Evolutionary conservation across 2,888 invertebrate species (phyloP).

Genomic region (Himalopsyche kuldschensis): DNA sequence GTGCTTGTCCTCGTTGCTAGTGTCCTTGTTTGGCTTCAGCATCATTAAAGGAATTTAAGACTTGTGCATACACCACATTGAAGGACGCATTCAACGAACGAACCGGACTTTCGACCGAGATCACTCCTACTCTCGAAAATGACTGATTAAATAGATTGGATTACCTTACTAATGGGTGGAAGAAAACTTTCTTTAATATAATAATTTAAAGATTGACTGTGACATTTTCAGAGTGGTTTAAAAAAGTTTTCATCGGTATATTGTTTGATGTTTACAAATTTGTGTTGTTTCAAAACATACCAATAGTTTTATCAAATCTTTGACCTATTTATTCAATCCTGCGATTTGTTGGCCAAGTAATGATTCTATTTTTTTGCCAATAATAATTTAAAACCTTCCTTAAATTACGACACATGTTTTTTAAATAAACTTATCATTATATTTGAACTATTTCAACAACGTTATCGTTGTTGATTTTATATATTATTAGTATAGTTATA

Average conservation of each 20-base stretch:
- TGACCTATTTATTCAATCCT: neutral
- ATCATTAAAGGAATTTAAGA: slow-evolving; percentile 13
- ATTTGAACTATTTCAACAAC: too few species aligned
- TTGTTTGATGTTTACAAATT: neutral
- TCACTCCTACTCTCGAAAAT: slow-evolving; percentile 26
- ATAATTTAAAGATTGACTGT: neutral
- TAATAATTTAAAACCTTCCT: too few species aligned
- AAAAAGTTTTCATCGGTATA: neutral
- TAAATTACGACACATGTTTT: too few species aligned
- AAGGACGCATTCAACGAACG: slow-evolving; percentile 19
- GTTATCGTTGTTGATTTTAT: too few species aligned
- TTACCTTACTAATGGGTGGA: neutral
- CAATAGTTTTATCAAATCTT: neutral
- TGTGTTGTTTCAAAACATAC: neutral
- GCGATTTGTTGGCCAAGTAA: neutral
- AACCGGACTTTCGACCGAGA: slow-evolving; percentile 20
- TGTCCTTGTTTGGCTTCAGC: slow-evolving; percentile 39
- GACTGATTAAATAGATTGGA: slow-evolving; percentile 24
- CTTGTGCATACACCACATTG: neutral
- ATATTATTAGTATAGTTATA: neutral
- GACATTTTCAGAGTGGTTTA: neutral
- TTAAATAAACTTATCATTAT: too few species aligned
- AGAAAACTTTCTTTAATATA: neutral
- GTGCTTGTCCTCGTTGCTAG: slow-evolving; percentile 39
- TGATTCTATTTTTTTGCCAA: too few species aligned